Base-by-base conservation (phyloP, 2,113 vertebrate species). In the Urocolius indicus region DNA sequence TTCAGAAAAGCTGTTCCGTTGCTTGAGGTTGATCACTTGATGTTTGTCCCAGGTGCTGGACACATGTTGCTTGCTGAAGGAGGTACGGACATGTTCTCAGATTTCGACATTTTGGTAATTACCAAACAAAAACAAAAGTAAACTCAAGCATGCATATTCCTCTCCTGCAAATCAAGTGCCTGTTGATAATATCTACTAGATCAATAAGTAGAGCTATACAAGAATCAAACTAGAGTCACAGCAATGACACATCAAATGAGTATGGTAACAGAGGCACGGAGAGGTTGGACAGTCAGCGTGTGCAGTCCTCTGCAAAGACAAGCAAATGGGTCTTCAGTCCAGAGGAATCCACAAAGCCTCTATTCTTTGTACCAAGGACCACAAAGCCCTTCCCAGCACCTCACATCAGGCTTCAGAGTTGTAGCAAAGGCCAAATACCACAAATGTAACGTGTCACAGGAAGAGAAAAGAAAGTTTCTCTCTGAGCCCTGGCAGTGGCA, bases 41-140 rank as follows among this genome's bases (percentile, higher is more conserved):
- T 69, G 74, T 72, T 95, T 84, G 58, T 91, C 84, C 91, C 93
- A 95, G 89, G 81, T 95, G 89, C 62, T 91, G 68, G 71, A 94
- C 94, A 95, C 49, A 85, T 84, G 87, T 96, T 95, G 81, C 91
- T 79, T 85, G 78, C 71, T 87, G 84, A 84, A 89, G 54, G 49
- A 93, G 74, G 74, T 84, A 79, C 7, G 51, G 51, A 68, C n/a
- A 93, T 69, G 77, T 38, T 66, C 77, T 93, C 78, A 57, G 63
- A 84, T 84, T 61, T 87, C 10, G 6, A 79, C 49, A 38, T 89
- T 89, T 91, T 84, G 62, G 66, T 94, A 91, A 83, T 41, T 75
- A 85, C 58, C 41, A 89, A 95, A 88, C 30, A 89, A 95, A 95
- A 95, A 89, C 82, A 87, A 97, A 87, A 76, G 38, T 68, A 41